Evolutionary conservation across 2,113 vertebrate genomes (phyloP), one percentile per base, ranked within the genome.

Genomic region (Sclerurus mexicanus): DNA sequence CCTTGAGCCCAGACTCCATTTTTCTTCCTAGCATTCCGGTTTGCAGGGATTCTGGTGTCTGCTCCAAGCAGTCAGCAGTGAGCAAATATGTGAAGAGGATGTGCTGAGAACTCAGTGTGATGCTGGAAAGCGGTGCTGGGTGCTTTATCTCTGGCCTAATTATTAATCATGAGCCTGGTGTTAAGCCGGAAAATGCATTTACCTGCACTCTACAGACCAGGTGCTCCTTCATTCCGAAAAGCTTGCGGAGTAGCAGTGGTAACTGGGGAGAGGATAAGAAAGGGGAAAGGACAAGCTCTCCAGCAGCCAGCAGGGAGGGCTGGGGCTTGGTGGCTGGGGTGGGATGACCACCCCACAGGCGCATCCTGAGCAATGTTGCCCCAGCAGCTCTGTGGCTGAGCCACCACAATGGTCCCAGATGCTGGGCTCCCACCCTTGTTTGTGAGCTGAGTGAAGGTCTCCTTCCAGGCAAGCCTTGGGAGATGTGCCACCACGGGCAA

Each of bases 1-100:
- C 95, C 95, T 63, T 86, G 95, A 95, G 96, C 92, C 72, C 60
- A 46, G 73, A 92, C 83, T 96, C 92, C 76, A 72, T 93, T 96
- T 97, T 96, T 93, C 96, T 97, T 97, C 83, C 60, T 85, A 28
- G 47, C 5, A 5, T 71, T 93, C 79, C 10, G 3, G 68, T 80
- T 95, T 86, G 76, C 60, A 60, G 76, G 85, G 85, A 47, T 68
- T 89, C 90, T 77, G 68, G 83, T 80, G 63, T 37, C 60, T 90
- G 79, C 93, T 90, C 64, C 1, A 0, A 94, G 92, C 75, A 87
- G 79, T 84, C 79, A 76, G 79, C 1, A 0, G 20, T 81, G 85
- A 96, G 58, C 78, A 95, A 85, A 90, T 55, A 58, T 59, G 59
- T 89, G 42, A 74, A 59, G 80, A 94, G 79, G 28, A 42, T 75